Evolutionary conservation across 1,140 invertebrate species (phyloP), one percentile per base, ranked within the genome.

Genomic region (Pseudachorutes palmiensis): DNA sequence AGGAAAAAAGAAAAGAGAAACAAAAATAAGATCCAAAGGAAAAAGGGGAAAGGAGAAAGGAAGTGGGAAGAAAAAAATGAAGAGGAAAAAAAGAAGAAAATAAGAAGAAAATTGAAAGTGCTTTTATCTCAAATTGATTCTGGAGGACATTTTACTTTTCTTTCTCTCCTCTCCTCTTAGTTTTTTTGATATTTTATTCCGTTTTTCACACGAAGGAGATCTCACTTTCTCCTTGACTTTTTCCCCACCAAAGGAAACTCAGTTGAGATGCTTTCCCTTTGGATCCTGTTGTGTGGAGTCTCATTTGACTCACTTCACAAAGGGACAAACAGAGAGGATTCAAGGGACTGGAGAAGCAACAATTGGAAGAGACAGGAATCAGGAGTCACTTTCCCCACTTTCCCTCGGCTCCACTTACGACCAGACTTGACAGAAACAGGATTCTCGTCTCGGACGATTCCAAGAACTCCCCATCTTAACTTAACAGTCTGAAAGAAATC

Each of bases 111-210:
- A 73, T 73, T 73, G 71, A 73, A 73, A 73, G 71, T 72, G 71
- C 71, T 73, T 73, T 73, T 73, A 73, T 72, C 71, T 72, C 68
- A 67, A 70, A 72, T 73, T 73, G 71, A 73, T 73, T 73, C 69
- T 73, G 65, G 71, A 68, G 66, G 71, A 73, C 71, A 73, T 73
- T 73, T 73, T 70, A 70, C 67, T 72, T 61, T 66, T 66, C 67
- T 68, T 69, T 60, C 22, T 60, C 24, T 55, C 24, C 24, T 24
- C 24, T 60, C 30, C 30, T 60, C 30, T 72, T 59, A 60, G 16
- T 59, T 65, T 65, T 64, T 2, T 62, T 75, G 74, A 68, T 71
- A 71, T 71, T 71, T 71, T 71, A 71, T 71, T 72, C 70, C 59
- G 36, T 59, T 71, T 71, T 71, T 71, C 70, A 71, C 70, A 71